These are phyloP conservation scores for Amiota minor DNA, from an alignment of 2,888 invertebrate genomes.

Conservation along the genomic window DNA sequence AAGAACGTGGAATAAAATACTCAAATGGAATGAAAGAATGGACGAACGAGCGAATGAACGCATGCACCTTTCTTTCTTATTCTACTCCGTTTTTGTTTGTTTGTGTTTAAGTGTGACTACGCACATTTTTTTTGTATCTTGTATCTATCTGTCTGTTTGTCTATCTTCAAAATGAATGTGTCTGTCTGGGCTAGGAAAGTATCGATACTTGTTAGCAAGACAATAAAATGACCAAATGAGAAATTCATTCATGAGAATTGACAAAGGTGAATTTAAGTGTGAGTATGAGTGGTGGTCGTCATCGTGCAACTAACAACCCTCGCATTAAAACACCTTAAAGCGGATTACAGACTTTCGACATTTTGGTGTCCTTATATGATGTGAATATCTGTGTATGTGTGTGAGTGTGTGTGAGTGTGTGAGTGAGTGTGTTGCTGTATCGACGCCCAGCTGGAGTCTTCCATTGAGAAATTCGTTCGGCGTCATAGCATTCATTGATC, in stretches of 20 bases:
- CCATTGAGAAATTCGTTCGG: conserved; percentile 60
- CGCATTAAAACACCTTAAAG: conserved; percentile 67
- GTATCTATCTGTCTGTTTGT: not conserved
- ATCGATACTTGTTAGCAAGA: conserved; percentile 55
- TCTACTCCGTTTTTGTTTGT: not conserved
- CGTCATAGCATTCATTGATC: conserved; percentile 46
- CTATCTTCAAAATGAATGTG: not conserved
- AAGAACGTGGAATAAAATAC: conserved; percentile 9
- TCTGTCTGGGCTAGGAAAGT: not conserved
- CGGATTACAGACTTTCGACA: conserved; percentile 69
- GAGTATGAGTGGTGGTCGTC: conserved; percentile 38
- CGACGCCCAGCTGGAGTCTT: conserved; percentile 47
- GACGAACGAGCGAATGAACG: conserved; percentile 31
- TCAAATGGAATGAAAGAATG: conserved; percentile 36
- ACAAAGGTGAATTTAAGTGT: conserved; percentile 10
- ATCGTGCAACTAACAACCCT: conserved; percentile 48
- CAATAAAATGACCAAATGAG: conserved; percentile 62
- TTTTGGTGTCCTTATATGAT: conserved; percentile 61
- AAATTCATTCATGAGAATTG: conserved; percentile 61
- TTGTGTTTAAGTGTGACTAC: conserved; percentile 21
- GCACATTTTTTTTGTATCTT: conserved; percentile 11
- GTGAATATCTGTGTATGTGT: too few species aligned
- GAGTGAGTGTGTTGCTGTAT: too few species aligned
- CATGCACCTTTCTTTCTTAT: conserved; percentile 32
- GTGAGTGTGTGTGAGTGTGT: too few species aligned